Conservation (phyloP, 2,797 vertebrate genomes). For the Chelonia mydas region DNA sequence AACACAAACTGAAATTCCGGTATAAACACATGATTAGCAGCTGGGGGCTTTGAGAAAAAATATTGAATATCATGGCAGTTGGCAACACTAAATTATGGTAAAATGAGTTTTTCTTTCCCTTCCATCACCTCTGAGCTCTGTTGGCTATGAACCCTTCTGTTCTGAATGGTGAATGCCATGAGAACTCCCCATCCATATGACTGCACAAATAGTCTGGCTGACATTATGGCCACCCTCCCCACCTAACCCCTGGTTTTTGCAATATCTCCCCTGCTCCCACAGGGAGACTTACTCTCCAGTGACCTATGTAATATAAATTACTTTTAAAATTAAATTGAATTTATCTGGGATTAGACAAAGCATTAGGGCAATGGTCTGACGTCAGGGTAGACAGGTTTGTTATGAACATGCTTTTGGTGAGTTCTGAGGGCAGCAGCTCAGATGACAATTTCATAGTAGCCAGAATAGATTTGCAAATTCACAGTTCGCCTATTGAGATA, state of each 20-base stretch:
- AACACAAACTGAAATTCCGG: background rate
- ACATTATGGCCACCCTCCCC: background rate
- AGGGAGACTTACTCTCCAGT: background rate
- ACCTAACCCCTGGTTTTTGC: background rate
- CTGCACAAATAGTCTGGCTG: background rate
- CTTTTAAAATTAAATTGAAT: background rate
- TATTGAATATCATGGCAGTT: background rate
- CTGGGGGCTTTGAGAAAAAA: background rate
- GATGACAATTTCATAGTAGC: background rate
- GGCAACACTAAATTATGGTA: background rate
- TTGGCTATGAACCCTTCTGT: background rate
- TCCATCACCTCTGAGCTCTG: background rate
- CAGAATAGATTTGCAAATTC: background rate
- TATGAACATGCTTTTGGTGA: background rate
- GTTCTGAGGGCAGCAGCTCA: background rate
- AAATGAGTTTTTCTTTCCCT: background rate
- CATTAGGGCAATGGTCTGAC: background rate
- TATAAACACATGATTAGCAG: background rate
- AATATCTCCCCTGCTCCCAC: background rate
- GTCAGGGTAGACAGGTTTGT: background rate
- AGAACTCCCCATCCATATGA: background rate
- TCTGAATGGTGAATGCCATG: background rate
- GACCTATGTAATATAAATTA: background rate
- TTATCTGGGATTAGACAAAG: background rate
- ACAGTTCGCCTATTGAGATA: background rate